Conservation (phyloP, 37 sponge, comb jelly and placozoan species). For the Amphimedon queenslandica region DNA sequence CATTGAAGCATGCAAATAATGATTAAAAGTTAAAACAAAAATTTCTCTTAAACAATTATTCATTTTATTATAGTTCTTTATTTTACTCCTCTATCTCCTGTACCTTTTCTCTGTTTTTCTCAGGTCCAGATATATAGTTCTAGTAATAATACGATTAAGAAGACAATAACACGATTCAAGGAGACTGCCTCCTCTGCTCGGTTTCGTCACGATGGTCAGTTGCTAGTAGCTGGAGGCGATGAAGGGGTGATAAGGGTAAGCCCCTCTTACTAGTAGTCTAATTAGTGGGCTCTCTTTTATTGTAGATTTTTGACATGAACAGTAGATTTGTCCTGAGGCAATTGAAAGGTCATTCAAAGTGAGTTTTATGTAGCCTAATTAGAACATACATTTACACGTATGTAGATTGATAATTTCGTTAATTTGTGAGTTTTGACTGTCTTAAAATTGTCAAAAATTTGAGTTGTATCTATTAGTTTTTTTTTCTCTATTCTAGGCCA, state of each 20-base stretch:
- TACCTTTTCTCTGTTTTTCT: background rate
- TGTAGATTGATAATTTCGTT: too few relatives aligned
- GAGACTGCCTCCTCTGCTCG: conserved; percentile 77
- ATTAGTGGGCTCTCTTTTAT: background rate
- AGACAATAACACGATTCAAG: conserved; percentile 72
- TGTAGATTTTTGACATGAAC: conserved; percentile 73
- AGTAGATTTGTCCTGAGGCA: conserved; percentile 77
- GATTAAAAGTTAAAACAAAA: background rate
- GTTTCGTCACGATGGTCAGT: conserved; percentile 81
- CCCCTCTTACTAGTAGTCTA: background rate
- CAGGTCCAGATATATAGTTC: conserved; percentile 82
- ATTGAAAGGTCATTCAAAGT: conserved; percentile 78
- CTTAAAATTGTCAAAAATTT: too few relatives aligned
- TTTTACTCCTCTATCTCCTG: too few relatives aligned
- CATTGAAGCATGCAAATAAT: too few relatives aligned
- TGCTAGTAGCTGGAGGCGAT: conserved; percentile 84
- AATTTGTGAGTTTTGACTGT: too few relatives aligned
- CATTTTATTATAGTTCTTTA: background rate
- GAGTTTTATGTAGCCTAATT: background rate
- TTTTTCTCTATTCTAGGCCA: conserved; percentile 41
- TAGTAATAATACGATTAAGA: conserved; percentile 55
- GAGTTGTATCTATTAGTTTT: background rate
- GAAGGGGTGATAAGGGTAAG: conserved; percentile 81
- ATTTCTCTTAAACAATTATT: background rate
- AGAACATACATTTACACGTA: too few relatives aligned